phyloP scores from a whole-genome alignment of 2,888 invertebrate species.

The Melinaea menophilus region DNA sequence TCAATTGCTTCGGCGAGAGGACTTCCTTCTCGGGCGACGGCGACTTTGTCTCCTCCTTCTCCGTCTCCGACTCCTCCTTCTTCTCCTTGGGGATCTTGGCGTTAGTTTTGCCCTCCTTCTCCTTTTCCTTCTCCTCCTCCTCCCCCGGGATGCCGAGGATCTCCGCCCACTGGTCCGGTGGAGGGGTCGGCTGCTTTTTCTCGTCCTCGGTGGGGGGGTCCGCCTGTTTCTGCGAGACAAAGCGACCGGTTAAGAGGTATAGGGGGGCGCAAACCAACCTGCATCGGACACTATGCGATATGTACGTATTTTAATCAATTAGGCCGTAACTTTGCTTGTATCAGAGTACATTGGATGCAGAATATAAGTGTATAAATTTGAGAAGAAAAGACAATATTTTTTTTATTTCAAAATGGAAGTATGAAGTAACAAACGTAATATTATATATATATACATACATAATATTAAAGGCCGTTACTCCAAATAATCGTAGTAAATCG shows the following conservation, averaged over 20 bases:
- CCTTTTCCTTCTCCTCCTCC: conserved; percentile 40
- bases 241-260: conserved; percentile 27
- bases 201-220: conserved; percentile 51
- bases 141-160: conserved; percentile 69
- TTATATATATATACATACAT: background rate
- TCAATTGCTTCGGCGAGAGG: conserved; percentile 55
- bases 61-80: conserved; percentile 32
- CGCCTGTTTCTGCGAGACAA: conserved; percentile 40
- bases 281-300: conserved; percentile 55
- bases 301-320: background rate
- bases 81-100: conserved; percentile 31
- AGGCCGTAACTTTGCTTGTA: background rate
- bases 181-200: conserved; percentile 66
- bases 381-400: no score
- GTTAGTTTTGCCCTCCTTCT: conserved; percentile 34
- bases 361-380: no score
- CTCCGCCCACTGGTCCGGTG: conserved; percentile 72
- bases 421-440: no score
- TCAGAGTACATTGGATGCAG: background rate
- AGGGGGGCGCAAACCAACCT: conserved; percentile 44
- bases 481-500: background rate
- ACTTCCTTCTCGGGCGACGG: conserved; percentile 47
- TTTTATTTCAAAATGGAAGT: no score
- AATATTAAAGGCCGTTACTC: background rate
- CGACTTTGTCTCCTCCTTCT: conserved; percentile 34